Evolutionary conservation across 2,797 vertebrate genomes (phyloP).

Genomic region (Apogon talboti): DNA sequence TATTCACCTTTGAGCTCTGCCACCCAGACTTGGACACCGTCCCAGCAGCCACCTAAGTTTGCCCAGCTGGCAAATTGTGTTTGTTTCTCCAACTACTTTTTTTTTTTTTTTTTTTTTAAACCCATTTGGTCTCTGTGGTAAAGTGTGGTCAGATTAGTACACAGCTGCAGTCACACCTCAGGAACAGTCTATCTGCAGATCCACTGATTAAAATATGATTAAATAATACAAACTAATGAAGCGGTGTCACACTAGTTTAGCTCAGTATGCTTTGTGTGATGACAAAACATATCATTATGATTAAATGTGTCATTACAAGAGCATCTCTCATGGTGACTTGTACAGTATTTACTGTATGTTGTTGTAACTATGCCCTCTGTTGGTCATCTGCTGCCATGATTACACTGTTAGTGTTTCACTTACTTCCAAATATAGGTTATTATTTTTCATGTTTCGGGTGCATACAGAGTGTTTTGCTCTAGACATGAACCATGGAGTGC

Average conservation of each 20-base stretch:
- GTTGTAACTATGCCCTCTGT: slow-evolving; percentile 18
- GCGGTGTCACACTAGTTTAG: too few relatives aligned
- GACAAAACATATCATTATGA: too few relatives aligned
- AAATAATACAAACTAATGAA: too few relatives aligned
- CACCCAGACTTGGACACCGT: slow-evolving; percentile 8
- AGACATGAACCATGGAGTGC: too few relatives aligned
- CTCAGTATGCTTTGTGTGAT: too few relatives aligned
- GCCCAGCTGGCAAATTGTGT: slow-evolving; percentile 64
- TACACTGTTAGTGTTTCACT: background rate
- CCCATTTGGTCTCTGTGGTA: slow-evolving; percentile 57
- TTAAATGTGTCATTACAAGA: too few relatives aligned
- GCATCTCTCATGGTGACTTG: background rate
- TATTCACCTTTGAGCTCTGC: slow-evolving; percentile 50
- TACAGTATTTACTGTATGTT: background rate
- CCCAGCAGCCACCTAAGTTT: slow-evolving; percentile 54
- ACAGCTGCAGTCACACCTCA: slow-evolving; percentile 70
- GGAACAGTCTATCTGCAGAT: slow-evolving; percentile 15
- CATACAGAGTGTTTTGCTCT: too few relatives aligned
- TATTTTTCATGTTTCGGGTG: too few relatives aligned
- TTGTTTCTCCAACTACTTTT: slow-evolving; percentile 66
- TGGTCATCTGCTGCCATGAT: background rate
- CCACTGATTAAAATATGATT: too few relatives aligned
- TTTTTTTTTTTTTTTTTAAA: slow-evolving; percentile 53
- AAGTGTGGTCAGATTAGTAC: slow-evolving; percentile 52
- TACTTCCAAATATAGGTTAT: too few relatives aligned